Percentiles rank a stretch among this genome's conserved stretches.
Evolutionary conservation across 2,113 vertebrate genomes (phyloP).

Genomic region (Callipepla squamata): DNA sequence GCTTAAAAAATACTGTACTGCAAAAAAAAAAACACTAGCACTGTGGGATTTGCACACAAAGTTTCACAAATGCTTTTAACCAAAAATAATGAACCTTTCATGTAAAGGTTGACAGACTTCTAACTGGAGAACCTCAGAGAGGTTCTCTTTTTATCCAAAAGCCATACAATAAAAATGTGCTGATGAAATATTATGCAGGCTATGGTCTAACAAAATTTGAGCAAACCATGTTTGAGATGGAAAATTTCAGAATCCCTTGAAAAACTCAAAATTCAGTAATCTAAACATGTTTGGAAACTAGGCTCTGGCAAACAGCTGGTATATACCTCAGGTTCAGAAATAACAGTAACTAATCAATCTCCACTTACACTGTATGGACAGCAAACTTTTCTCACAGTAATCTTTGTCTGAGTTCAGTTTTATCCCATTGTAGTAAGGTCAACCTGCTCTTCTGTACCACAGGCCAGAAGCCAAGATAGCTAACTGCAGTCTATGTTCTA

Average conservation of each 20-base stretch:
- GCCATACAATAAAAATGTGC: background rate
- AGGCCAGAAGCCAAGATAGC: background rate
- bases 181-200: background rate
- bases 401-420: background rate
- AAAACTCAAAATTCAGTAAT: background rate
- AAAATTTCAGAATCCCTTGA: background rate
- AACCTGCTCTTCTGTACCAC: background rate
- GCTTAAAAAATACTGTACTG: background rate
- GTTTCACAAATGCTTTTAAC: background rate
- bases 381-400: background rate
- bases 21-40: background rate
- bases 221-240: background rate
- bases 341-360: background rate
- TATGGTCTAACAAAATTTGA: background rate
- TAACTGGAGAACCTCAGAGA: background rate
- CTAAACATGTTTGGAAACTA: background rate
- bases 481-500: background rate
- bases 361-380: background rate
- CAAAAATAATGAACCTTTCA: background rate
- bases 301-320: background rate
- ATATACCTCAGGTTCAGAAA: background rate
- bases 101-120: background rate
- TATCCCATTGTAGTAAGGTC: background rate
- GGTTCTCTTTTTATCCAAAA: background rate
- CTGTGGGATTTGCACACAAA: background rate